phyloP scores from a whole-genome alignment of 2,888 invertebrate species.

The Biston betularia region DNA sequence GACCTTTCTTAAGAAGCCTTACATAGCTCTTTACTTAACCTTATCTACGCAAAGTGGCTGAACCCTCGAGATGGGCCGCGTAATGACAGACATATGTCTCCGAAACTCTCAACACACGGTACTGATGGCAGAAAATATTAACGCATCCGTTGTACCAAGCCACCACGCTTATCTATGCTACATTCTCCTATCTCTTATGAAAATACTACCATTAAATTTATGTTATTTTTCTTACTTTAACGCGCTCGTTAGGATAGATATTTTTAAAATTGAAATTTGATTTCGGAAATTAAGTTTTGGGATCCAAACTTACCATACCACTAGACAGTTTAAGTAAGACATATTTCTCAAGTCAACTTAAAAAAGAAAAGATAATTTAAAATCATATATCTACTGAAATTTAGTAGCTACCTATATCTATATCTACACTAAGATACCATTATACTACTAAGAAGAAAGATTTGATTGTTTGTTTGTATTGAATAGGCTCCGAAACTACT shows the following conservation, averaged over 20 bases:
- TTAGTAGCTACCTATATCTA: no score
- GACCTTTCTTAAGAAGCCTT: slow-evolving; percentile 26
- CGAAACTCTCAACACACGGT: slow-evolving; percentile 20
- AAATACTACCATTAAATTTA: not conserved
- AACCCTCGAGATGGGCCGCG: slow-evolving; percentile 33
- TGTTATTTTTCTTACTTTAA: not conserved
- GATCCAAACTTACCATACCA: no score
- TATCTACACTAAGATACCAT: no score
- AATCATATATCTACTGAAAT: no score
- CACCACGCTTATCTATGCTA: slow-evolving; percentile 12
- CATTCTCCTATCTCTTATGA: not conserved
- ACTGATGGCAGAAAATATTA: slow-evolving; percentile 28
- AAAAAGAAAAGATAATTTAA: no score
- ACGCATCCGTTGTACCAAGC: slow-evolving; percentile 16
- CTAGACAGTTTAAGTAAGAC: no score
- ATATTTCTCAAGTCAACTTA: no score
- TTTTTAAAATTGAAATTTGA: not conserved
- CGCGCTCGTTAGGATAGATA: not conserved
- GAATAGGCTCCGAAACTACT: no score
- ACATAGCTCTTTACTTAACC: slow-evolving; percentile 30
- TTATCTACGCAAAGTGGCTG: slow-evolving; percentile 31
- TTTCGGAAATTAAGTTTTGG: no score
- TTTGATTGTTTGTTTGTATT: no score
- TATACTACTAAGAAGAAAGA: no score
- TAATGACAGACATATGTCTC: slow-evolving; percentile 38